phyloP scores from a whole-genome alignment of 2,888 invertebrate genomes.

The Troides oblongomaculatus region DNA sequence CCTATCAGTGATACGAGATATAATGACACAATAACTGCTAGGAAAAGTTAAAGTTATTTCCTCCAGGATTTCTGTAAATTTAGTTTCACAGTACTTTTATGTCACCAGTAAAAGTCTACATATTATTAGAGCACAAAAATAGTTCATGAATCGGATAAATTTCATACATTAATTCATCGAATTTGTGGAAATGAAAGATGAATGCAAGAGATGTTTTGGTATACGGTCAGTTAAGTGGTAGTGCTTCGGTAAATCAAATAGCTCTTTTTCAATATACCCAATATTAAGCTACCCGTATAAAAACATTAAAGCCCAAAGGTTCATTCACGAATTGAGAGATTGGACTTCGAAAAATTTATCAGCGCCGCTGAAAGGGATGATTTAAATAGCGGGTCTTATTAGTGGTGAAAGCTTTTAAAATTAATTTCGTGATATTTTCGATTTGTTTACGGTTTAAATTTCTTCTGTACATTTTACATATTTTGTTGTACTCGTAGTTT shows the following conservation, averaged over 20 bases:
- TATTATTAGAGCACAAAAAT: neutral
- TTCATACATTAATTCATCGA: neutral
- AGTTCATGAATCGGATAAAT: neutral
- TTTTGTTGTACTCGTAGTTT: neutral
- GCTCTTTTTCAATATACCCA: neutral
- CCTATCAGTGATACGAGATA: too few relatives aligned
- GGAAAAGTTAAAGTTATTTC: too few relatives aligned
- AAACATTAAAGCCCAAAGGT: neutral
- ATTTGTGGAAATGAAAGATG: neutral
- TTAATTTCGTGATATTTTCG: neutral
- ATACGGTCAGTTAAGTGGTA: neutral
- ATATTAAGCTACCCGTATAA: neutral
- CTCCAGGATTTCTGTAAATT: too few relatives aligned
- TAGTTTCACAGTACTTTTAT: too few relatives aligned
- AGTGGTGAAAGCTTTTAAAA: neutral
- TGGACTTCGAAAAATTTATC: neutral
- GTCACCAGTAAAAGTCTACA: too few relatives aligned
- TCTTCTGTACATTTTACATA: neutral
- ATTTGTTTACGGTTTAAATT: neutral
- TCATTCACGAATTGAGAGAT: neutral
- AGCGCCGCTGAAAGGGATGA: neutral
- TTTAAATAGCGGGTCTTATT: slow-evolving; percentile 1
- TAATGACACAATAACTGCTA: too few relatives aligned
- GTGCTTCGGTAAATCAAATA: neutral
- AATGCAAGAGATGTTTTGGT: neutral